A percentile compares a stretch with the other conserved stretches of the same genome.
phyloP scores from a whole-genome alignment of 2,888 invertebrate genomes.

The Macroteleia sp. region DNA sequence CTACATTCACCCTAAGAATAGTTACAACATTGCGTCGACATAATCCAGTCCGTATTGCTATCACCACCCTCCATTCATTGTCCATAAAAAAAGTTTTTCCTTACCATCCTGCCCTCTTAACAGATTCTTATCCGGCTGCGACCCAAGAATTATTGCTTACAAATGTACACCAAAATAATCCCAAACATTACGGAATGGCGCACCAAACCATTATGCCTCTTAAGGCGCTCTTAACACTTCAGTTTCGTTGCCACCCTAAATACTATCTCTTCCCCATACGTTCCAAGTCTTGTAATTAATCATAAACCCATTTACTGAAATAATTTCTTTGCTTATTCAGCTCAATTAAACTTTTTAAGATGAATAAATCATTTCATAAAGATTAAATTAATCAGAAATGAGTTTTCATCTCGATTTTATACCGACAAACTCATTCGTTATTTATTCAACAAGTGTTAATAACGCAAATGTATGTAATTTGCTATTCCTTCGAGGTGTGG shows the following conservation, averaged over 20 bases:
- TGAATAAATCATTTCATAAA: not conserved
- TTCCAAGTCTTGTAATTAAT: conserved; percentile 25
- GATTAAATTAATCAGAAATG: not conserved
- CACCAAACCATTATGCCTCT: conserved; percentile 37
- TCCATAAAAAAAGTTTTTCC: conserved; percentile 33
- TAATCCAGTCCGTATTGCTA: conserved; percentile 29
- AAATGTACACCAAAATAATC: conserved; percentile 49
- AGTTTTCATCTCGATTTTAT: too few species aligned
- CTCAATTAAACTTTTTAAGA: not conserved
- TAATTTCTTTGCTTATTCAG: conserved; percentile 5
- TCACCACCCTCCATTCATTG: conserved; percentile 15
- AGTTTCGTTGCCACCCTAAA: conserved; percentile 4
- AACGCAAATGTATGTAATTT: conserved; percentile 5
- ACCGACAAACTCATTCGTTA: too few species aligned
- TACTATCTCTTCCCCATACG: not conserved
- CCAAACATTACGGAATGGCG: conserved; percentile 24
- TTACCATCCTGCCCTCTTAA: not conserved
- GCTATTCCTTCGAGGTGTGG: not conserved
- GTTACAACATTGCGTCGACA: conserved; percentile 14
- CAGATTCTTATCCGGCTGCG: conserved; percentile 33
- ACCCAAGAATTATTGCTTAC: conserved; percentile 46
- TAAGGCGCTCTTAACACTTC: conserved; percentile 19
- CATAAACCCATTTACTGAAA: conserved; percentile 18
- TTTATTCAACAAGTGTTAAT: conserved; percentile 24
- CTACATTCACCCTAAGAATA: conserved; percentile 30